A percentile compares a stretch with the other conserved stretches of the same genome.
These are phyloP conservation scores for Coendou prehensilis DNA, from an alignment of 2,797 vertebrate species.

Conservation along the genomic window DNA sequence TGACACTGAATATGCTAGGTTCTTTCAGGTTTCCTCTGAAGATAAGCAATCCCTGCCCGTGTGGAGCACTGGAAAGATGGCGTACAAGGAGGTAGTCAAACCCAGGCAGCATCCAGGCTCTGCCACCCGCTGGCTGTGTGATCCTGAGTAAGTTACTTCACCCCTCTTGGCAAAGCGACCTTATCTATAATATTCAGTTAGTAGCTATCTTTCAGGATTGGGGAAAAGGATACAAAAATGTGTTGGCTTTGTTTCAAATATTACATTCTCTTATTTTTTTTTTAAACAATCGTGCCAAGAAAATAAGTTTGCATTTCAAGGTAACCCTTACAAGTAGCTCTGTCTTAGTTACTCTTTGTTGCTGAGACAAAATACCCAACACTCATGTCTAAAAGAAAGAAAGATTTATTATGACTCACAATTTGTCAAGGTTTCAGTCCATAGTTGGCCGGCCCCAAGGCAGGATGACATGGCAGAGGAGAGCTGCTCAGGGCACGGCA, in stretches of 20 bases:
- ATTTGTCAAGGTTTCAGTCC: background rate
- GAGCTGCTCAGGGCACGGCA: background rate
- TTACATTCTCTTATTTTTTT: background rate
- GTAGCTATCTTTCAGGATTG: background rate
- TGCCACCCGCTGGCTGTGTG: background rate
- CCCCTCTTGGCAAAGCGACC: background rate
- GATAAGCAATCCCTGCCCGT: background rate
- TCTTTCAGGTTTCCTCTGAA: background rate
- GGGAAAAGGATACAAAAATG: background rate
- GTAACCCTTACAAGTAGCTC: background rate
- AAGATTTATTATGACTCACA: background rate
- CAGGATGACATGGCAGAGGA: background rate
- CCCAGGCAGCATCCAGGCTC: background rate
- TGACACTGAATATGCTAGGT: fast-evolving
- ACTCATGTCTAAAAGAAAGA: background rate
- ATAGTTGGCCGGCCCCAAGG: background rate
- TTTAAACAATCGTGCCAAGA: background rate
- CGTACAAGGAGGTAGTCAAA: background rate
- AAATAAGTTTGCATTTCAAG: slow-evolving; percentile 21
- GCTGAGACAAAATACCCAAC: background rate
- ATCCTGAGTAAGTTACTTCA: background rate
- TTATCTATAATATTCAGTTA: background rate
- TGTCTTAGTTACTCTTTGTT: background rate
- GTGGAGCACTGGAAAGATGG: background rate
- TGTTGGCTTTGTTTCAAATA: slow-evolving; percentile 22